Percentiles rank a stretch among this genome's conserved stretches.
phyloP scores from a whole-genome alignment of 2,113 vertebrate genomes.

The Sprattus sprattus region DNA sequence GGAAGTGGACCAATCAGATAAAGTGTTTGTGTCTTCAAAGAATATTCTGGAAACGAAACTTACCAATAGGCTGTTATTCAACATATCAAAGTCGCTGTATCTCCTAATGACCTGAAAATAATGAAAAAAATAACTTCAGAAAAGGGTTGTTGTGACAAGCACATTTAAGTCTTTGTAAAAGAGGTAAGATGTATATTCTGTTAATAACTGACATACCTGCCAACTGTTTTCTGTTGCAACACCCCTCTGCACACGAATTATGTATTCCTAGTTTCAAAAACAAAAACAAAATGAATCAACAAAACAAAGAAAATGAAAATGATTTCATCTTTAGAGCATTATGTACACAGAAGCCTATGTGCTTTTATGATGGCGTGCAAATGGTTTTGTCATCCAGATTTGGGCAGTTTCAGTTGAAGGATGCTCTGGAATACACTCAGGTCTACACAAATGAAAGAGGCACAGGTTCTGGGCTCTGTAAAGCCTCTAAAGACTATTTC shows the following conservation, averaged over 20 bases:
- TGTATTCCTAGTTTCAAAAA: constrained; percentile 86
- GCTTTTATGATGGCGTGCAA: no score
- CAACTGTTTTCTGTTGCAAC: constrained; percentile 91
- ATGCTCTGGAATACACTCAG: no score
- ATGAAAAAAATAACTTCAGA: neutral
- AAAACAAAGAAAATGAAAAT: neutral
- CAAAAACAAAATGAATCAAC: constrained; percentile 39
- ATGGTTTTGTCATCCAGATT: no score
- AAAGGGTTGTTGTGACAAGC: neutral
- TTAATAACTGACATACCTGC: constrained; percentile 84
- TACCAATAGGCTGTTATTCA: constrained; percentile 94
- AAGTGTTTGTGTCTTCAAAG: constrained; percentile 14
- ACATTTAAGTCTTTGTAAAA: neutral
- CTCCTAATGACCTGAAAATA: constrained; percentile 88
- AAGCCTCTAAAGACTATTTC: no score
- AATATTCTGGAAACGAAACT: constrained; percentile 55
- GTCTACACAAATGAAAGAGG: no score
- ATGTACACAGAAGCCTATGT: no score
- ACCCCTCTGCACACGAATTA: constrained; percentile 94
- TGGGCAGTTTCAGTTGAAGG: no score
- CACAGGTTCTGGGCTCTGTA: no score
- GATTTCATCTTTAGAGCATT: neutral
- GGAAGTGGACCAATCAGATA: neutral
- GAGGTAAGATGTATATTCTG: neutral
- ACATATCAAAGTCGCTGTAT: constrained; percentile 96